Evolutionary conservation across 2,113 vertebrate genomes (phyloP), one percentile per base, ranked within the genome.

Genomic region (Natator depressus): DNA sequence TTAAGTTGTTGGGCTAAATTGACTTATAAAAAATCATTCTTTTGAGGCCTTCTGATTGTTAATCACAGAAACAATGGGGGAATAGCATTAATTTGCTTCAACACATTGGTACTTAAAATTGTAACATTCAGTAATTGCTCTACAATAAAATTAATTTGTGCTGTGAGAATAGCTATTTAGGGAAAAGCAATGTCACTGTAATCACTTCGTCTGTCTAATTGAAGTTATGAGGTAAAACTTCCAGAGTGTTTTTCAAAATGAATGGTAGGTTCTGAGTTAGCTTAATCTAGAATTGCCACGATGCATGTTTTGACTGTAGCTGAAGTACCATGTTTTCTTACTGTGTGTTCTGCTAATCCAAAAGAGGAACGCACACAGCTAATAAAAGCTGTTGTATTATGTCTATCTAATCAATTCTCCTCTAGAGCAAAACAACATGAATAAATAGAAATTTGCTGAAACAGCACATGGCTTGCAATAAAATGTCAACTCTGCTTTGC

Each of bases 391-490:
- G 75, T 55, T 55, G 11, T 47, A 42, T 89, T 1, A 0, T 69
- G 24, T 78, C 25, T 46, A 6, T 14, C 25, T 51, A 57, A 87
- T 47, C 81, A 35, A 51, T 31, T 92, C 6, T 95, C 84, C 65
- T 91, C 35, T 89, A 79, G 94, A 92, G 24, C 65, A 78, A 95
- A 96, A 84, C 75, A 47, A 88, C 92, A 95, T 14, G 79, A 93
- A 46, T 90, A 59, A 97, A 85, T n/a, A 82, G 95, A 92, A 84
- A 95, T 97, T 93, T 95, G 96, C 94, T 96, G 96, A 93, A 81
- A 29, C 25, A 85, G 84, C 29, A 94, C 78, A 80, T 84, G 72
- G 6, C 72, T 65, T 89, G 92, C 69, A 54, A 6, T 87, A 55
- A 22, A 84, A 35, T 0, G 1, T 93, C 50, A 1, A 0, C 89